Evolutionary conservation across 2,113 vertebrate species (phyloP).

Genomic region (Lagopus muta): DNA sequence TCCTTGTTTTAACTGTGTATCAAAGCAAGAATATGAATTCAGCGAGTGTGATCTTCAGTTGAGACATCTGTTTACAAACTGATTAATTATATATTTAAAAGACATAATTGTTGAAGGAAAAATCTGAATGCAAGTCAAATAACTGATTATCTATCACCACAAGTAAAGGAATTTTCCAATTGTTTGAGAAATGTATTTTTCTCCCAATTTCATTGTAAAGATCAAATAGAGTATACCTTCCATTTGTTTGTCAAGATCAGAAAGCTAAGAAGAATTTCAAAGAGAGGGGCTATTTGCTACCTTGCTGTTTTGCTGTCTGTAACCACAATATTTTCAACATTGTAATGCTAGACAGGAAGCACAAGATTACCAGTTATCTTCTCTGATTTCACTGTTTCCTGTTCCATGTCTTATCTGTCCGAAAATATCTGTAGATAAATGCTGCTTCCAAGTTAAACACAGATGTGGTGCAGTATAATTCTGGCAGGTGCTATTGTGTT

Average conservation of each 20-base stretch:
- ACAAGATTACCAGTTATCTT: slow-evolving; percentile 39
- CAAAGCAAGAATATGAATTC: slow-evolving; percentile 8
- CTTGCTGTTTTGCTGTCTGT: slow-evolving; percentile 11
- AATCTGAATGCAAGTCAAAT: background rate
- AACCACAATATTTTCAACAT: slow-evolving; percentile 47
- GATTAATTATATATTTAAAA: slow-evolving; percentile 32
- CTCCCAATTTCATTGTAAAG: background rate
- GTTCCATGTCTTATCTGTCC: background rate
- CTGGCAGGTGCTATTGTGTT: slow-evolving; percentile 29
- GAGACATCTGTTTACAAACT: slow-evolving; percentile 39
- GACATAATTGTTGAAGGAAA: slow-evolving; percentile 8
- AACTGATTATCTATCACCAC: background rate
- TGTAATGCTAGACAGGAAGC: slow-evolving; percentile 39
- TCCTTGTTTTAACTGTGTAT: background rate
- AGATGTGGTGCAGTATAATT: slow-evolving; percentile 32
- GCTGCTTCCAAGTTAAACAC: slow-evolving; percentile 49
- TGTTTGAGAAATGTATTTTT: background rate
- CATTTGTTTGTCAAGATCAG: background rate
- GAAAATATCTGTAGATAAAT: slow-evolving; percentile 51
- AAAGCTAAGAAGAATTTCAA: background rate
- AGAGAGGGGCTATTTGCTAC: background rate
- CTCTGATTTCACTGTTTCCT: slow-evolving; percentile 27
- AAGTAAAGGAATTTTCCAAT: background rate
- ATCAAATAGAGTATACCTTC: background rate
- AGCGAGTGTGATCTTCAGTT: background rate